Conservation (phyloP, 2,888 invertebrate species). For the Punctoribates punctum region DNA sequence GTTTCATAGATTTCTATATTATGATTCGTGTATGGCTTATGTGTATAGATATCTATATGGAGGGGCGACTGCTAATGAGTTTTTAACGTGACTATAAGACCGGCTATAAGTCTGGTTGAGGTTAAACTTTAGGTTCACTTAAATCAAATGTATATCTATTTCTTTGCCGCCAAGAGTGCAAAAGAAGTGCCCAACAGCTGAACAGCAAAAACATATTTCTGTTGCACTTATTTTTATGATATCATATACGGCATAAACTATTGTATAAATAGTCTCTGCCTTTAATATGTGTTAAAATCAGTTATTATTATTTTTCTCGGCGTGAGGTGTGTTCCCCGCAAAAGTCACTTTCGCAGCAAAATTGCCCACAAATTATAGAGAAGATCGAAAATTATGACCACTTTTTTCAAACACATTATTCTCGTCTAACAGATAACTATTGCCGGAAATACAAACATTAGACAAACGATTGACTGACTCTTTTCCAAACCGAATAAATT, state of each 20-base stretch:
- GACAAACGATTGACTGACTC: neutral
- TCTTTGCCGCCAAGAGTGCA: constrained; percentile 12
- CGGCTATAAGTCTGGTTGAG: neutral
- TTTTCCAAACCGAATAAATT: neutral
- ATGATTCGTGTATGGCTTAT: neutral
- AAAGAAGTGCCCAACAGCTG: constrained; percentile 2
- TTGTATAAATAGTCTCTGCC: constrained; percentile 13
- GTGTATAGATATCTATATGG: neutral
- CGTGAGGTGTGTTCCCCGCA: constrained; percentile 17
- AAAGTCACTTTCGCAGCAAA: neutral
- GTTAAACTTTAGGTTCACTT: constrained; percentile 8
- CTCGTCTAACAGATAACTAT: constrained; percentile 8
- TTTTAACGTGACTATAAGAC: constrained; percentile 37
- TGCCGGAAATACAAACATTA: constrained; percentile 28
- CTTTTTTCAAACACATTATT: constrained; percentile 33
- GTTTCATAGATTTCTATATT: neutral
- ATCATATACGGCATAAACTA: neutral
- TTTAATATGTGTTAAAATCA: constrained; percentile 36
- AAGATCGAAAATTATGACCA: constrained; percentile 28
- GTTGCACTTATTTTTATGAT: constrained; percentile 2
- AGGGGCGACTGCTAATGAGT: constrained; percentile 2
- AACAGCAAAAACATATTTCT: constrained; percentile 23
- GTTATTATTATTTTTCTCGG: constrained; percentile 25
- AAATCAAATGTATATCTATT: neutral
- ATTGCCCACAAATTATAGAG: constrained; percentile 29